Evolutionary conservation across 2,113 vertebrate genomes (phyloP).

Genomic region (Ondatra zibethicus): DNA sequence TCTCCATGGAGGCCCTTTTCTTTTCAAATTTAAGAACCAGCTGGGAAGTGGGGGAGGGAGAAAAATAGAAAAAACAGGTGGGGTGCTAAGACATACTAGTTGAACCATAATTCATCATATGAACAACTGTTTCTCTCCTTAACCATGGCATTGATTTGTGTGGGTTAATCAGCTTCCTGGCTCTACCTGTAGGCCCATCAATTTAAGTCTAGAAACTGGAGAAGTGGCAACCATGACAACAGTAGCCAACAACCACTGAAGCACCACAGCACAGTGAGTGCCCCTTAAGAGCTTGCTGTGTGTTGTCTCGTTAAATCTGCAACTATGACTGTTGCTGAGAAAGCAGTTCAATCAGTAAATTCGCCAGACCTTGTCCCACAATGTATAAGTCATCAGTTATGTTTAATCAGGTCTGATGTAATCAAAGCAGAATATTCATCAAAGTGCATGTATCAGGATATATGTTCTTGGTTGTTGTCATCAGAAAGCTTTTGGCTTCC

Average conservation of each 20-base stretch:
- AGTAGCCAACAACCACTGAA: neutral
- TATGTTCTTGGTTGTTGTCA: neutral
- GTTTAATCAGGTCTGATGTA: neutral
- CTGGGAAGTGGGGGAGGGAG: slow-evolving; percentile 49
- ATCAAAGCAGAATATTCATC: neutral
- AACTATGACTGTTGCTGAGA: neutral
- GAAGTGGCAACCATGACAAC: neutral
- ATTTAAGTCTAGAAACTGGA: neutral
- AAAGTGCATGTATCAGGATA: neutral
- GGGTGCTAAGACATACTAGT: slow-evolving; percentile 8
- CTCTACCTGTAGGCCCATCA: neutral
- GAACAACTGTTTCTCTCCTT: neutral
- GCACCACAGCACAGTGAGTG: neutral
- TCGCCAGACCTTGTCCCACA: neutral
- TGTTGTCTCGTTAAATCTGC: neutral
- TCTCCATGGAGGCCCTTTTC: slow-evolving; percentile 72
- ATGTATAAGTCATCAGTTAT: neutral
- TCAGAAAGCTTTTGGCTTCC: neutral
- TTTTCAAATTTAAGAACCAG: slow-evolving; percentile 76
- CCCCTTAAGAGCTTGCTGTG: neutral
- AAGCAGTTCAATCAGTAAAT: neutral
- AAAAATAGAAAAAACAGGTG: slow-evolving; percentile 64
- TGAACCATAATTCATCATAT: slow-evolving; percentile 53
- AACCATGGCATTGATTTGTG: neutral
- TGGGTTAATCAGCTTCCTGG: neutral